These are phyloP conservation scores for Platorchestia sp. DNA, from an alignment of 1,140 invertebrate species.

Conservation along the genomic window DNA sequence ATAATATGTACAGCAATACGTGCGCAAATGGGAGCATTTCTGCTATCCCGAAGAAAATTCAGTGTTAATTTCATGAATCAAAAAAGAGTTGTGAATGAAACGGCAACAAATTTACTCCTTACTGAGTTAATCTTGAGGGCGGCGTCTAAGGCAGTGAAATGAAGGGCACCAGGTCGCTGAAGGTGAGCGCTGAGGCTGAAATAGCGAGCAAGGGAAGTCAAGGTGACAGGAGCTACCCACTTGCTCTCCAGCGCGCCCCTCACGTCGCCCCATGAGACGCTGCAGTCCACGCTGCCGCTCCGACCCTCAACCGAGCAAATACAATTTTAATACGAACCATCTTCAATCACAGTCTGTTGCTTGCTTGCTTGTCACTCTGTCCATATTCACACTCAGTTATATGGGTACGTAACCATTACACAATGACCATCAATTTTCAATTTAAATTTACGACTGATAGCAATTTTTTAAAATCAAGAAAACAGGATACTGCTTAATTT, in stretches of 20 bases:
- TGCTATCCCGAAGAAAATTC: neutral
- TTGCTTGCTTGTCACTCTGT: too few species aligned
- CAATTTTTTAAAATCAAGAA: too few species aligned
- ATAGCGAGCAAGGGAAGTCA: conserved; percentile 11
- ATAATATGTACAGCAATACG: too few species aligned
- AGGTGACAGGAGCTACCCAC: neutral
- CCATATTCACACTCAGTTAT: too few species aligned
- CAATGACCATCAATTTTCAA: too few species aligned
- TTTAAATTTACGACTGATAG: too few species aligned
- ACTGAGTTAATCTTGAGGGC: conserved; percentile 39
- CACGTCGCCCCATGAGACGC: conserved; percentile 17
- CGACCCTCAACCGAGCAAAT: neutral
- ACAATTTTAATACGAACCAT: neutral
- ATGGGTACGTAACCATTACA: too few species aligned
- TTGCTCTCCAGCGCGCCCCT: neutral
- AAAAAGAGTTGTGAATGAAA: neutral
- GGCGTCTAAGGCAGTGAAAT: conserved; percentile 2
- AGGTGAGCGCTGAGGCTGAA: conserved; percentile 43
- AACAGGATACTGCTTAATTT: too few species aligned
- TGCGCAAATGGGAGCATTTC: neutral
- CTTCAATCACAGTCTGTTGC: too few species aligned
- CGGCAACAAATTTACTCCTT: neutral
- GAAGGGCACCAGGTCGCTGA: neutral
- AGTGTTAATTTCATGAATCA: neutral
- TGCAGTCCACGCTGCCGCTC: neutral